Evolutionary conservation across 2,888 invertebrate genomes (phyloP).

Genomic region (Catotricha subobsoleta): DNA sequence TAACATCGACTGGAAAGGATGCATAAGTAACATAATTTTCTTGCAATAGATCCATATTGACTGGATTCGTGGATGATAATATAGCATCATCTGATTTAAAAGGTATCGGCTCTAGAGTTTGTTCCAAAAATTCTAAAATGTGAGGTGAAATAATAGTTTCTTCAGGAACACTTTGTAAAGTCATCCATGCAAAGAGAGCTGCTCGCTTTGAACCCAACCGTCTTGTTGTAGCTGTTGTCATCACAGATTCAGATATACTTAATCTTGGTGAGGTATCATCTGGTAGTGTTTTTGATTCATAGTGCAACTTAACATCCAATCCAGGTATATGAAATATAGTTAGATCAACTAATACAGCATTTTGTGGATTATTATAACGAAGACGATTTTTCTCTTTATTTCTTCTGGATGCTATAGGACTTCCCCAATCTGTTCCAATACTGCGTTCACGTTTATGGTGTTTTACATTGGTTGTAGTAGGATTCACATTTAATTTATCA

Average conservation of each 20-base stretch:
- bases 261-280: constrained; percentile 35
- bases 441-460: constrained; percentile 27
- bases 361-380: constrained; percentile 24
- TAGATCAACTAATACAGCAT: constrained; percentile 45
- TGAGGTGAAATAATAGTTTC: constrained; percentile 96
- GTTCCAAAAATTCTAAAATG: constrained; percentile 91
- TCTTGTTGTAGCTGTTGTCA: constrained; percentile 20
- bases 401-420: constrained; percentile 31
- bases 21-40: constrained; percentile 71
- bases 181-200: constrained; percentile 86
- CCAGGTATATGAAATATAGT: constrained; percentile 86
- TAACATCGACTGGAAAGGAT: constrained; percentile 95
- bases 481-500: constrained; percentile 49
- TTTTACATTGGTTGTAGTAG: constrained; percentile 22
- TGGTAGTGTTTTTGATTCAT: constrained; percentile 48
- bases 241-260: constrained; percentile 21
- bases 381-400: constrained; percentile 27
- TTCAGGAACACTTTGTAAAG: constrained; percentile 89
- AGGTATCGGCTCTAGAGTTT: constrained; percentile 90
- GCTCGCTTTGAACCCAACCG: constrained; percentile 65
- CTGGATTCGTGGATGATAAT: constrained; percentile 20
- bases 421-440: constrained; percentile 32
- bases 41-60: constrained; percentile 37
- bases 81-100: constrained; percentile 33
- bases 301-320: constrained; percentile 73